Base-by-base conservation (phyloP, 2,797 vertebrate genomes). In the Rhynchotus rufescens region DNA sequence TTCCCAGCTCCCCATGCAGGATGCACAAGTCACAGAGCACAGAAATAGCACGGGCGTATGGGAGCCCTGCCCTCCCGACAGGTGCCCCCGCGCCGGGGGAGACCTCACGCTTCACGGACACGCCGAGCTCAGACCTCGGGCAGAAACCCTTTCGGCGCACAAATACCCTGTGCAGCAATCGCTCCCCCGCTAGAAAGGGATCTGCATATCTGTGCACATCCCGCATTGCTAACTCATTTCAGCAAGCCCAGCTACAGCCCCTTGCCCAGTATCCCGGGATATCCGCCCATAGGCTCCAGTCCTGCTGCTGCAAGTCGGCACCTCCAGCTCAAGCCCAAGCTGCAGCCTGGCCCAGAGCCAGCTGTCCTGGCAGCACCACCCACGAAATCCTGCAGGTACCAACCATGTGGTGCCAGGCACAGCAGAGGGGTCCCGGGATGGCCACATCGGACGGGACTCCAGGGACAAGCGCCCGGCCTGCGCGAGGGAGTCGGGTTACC, bases 381-480 rank as follows among this genome's bases (percentile, higher is more conserved):
- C 61, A 14, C 8, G 40, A 16, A 83, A 12, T 28, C 80, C 32
- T 4, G 1, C 56, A 22, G 22, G 8, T 5, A 38, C 84, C n/a
- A 52, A 73, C 28, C 9, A 8, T 3, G 6, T 8, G 3, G 0
- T 7, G 1, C 4, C 2, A 1, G 62, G 66, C 11, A 2, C 10
- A 2, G 1, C 23, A 0, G 60, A 5, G 10, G 12, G 54, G 45
- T 45, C 36, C 38, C 3, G 20, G 14, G 20, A 40, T 17, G 54
- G 8, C 22, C 26, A 20, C 80, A 38, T 10, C 44, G 36, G 10
- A 15, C 9, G 25, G 0, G 1, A 42, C 91, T 64, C 4, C 0
- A 1, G 21, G 45, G 36, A 10, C 54, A 11, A 1, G 56, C 54
- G 22, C 75, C 34, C n/a, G 64, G 69, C n/a, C 40, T 1, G 5